Evolutionary conservation across 2,797 vertebrate species (phyloP).

Genomic region (Cirrhinus mrigala): DNA sequence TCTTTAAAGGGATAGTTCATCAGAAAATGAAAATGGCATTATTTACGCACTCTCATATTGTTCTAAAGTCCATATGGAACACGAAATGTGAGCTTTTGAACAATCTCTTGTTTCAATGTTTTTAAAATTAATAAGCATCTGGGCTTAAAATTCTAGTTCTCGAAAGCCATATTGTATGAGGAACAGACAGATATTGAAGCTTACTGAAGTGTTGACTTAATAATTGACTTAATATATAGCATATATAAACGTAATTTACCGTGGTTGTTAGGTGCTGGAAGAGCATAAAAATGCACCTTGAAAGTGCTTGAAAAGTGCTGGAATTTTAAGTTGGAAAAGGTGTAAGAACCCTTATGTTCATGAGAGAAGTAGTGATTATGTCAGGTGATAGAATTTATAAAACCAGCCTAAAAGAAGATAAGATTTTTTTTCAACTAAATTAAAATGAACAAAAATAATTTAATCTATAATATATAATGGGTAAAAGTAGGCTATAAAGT

Average conservation of each 20-base stretch:
- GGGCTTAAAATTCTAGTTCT: not conserved
- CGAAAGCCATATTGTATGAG: not conserved
- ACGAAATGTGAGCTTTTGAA: not conserved
- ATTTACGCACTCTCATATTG: not conserved
- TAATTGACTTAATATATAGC: too few relatives aligned
- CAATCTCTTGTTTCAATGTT: not conserved
- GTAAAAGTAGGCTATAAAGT: not conserved
- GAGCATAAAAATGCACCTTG: too few relatives aligned
- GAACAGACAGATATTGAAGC: not conserved
- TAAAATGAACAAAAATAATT: rapidly evolving
- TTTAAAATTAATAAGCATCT: not conserved
- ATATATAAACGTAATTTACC: too few relatives aligned
- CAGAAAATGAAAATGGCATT: too few relatives aligned
- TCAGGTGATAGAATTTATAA: not conserved
- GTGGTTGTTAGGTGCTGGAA: too few relatives aligned
- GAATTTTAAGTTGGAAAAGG: too few relatives aligned
- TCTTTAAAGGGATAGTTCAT: too few relatives aligned
- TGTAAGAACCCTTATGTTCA: too few relatives aligned
- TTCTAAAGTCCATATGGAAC: not conserved
- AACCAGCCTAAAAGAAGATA: not conserved
- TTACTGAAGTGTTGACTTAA: not conserved
- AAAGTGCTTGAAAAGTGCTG: too few relatives aligned
- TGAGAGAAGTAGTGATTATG: too few relatives aligned
- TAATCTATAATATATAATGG: not conserved
- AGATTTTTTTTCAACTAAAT: too few relatives aligned